Percentiles rank a stretch among this genome's conserved stretches.
Conservation (phyloP, 2,888 invertebrate genomes). For the Caenorhabditis sp. region DNA sequence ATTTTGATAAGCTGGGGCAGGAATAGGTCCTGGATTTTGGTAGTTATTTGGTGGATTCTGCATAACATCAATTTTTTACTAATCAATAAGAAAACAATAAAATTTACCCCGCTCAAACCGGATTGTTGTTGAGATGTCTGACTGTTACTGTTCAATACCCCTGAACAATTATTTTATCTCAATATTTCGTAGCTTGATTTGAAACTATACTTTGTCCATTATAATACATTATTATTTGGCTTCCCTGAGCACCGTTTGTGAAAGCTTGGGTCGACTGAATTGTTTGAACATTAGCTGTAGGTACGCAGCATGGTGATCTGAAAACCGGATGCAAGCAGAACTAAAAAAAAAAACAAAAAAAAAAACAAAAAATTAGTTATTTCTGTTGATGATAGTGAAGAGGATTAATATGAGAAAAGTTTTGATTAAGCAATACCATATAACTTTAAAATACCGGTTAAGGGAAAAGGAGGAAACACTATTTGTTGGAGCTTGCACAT, state of each 20-base stretch:
- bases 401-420: no score
- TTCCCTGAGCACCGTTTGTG: conserved; percentile 56
- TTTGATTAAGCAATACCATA: no score
- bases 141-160: conserved; percentile 37
- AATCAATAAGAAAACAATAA: conserved; percentile 1
- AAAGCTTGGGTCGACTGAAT: conserved; percentile 58
- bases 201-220: conserved; percentile 64
- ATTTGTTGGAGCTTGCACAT: conserved; percentile 46
- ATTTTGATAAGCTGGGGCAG: conserved; percentile 31
- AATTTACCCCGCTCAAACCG: conserved; percentile 56
- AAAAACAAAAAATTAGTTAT: conserved; percentile 3
- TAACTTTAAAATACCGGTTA: conserved; percentile 46
- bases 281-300: conserved; percentile 60
- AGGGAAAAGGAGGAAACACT: conserved; percentile 1
- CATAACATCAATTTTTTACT: conserved; percentile 12
- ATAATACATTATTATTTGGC: conserved; percentile 65
- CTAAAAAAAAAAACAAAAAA: conserved; percentile 13
- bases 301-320: conserved; percentile 57
- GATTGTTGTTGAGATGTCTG: conserved; percentile 35
- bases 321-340: conserved; percentile 7
- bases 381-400: no score
- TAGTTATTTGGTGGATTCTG: conserved; percentile 44
- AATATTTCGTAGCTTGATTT: no score
- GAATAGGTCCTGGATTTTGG: conserved; percentile 61
- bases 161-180: no score